Evolutionary conservation across 2,888 invertebrate species (phyloP).

Genomic region (Synergus umbraculus): DNA sequence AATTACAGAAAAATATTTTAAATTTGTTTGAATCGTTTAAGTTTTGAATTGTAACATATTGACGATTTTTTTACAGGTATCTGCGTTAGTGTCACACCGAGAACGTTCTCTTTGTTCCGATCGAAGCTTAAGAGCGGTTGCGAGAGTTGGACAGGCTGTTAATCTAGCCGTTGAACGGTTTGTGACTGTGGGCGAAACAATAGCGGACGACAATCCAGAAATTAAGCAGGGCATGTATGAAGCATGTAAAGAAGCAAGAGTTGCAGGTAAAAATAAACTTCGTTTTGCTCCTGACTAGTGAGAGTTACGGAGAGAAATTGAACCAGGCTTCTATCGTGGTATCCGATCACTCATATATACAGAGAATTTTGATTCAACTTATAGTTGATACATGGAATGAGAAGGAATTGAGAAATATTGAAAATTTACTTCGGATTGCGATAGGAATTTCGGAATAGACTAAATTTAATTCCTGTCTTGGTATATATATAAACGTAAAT

Average conservation of each 20-base stretch:
- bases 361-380: too few relatives aligned
- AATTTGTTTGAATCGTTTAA: too few relatives aligned
- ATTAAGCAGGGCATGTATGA: slow-evolving; percentile 98
- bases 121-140: slow-evolving; percentile 85
- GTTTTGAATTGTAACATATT: slow-evolving; percentile 47
- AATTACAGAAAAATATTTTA: too few relatives aligned
- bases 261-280: slow-evolving; percentile 89
- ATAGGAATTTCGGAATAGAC: too few relatives aligned
- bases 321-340: too few relatives aligned
- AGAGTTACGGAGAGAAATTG: too few relatives aligned
- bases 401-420: too few relatives aligned
- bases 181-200: slow-evolving; percentile 98
- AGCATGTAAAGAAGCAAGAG: slow-evolving; percentile 97
- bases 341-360: too few relatives aligned
- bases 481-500: too few relatives aligned
- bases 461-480: too few relatives aligned
- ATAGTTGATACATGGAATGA: too few relatives aligned
- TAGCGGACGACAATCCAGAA: slow-evolving; percentile 98
- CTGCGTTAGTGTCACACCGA: slow-evolving; percentile 92
- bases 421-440: too few relatives aligned
- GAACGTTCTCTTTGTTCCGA: slow-evolving; percentile 81
- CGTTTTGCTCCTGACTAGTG: not conserved
- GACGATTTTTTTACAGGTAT: slow-evolving; percentile 83
- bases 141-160: slow-evolving; percentile 96
- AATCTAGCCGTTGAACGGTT: slow-evolving; percentile 98